Evolutionary conservation across 2,113 vertebrate genomes (phyloP), one percentile per base, ranked within the genome.

Genomic region (Phyllopteryx taeniolatus): DNA sequence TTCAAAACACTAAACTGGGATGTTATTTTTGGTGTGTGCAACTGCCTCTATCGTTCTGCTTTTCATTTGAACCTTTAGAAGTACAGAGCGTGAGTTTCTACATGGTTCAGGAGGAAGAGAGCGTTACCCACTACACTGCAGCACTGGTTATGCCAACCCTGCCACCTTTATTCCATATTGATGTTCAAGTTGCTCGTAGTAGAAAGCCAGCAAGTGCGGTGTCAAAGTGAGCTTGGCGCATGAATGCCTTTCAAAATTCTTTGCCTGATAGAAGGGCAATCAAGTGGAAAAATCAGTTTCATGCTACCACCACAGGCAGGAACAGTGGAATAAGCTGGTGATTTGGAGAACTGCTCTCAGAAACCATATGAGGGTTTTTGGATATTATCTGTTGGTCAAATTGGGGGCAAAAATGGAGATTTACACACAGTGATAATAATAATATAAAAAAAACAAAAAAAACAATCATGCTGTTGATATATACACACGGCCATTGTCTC

Each of bases 181-280:
- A 67, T 11, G 43, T 47, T 49, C 7, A 67, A 49, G 44, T 67
- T 31, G 5, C n/a, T 17, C 14, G 13, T 22, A 17, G 46, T 66
- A 14, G n/a, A 44, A 49, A 47, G 12, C 22, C 14, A 46, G 22
- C 22, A 17, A 44, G 44, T 47, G 61, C 61, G 11, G 61, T 42
- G 61, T 63, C 19, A 63, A 43, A 63, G 61, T 42, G 13, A 63
- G 61, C 61, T 63, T 63, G 35, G 19, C 61, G 19, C 35, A 42
- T n/a, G 61, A 63, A 63, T 63, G 61, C 43, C 61, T 63, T 63
- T 42, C 35, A 42, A 42, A 63, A 42, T 63, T 63, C 61, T 42
- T 63, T 42, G 61, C 35, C 61, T 42, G 61, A 63, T 63, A 63
- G 35, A 63, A 63, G 35, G 4, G 61, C 61, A 63, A 63, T 63